Conservation (phyloP, 2,888 invertebrate species). For the Chymomyza procnemis region DNA sequence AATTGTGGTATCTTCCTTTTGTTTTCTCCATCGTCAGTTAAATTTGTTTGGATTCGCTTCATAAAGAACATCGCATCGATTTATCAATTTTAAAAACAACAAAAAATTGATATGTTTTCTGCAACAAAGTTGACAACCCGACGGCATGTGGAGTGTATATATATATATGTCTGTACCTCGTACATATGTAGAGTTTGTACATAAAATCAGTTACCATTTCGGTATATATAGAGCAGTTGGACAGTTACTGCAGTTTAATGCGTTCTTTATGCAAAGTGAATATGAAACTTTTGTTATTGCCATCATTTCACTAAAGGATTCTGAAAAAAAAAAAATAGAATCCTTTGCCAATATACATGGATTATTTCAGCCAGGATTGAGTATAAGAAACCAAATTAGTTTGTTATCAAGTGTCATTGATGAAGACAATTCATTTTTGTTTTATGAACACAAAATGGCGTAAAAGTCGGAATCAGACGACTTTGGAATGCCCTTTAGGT, state of each 20-base stretch:
- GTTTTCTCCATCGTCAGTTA: conserved; percentile 1
- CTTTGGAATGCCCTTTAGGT: too few species aligned
- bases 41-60: conserved; percentile 44
- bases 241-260: conserved; percentile 44
- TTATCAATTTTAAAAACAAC: conserved; percentile 50
- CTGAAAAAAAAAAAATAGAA: neutral
- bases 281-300: conserved; percentile 23
- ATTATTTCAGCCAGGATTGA: neutral
- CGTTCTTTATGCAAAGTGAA: conserved; percentile 50
- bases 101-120: conserved; percentile 16
- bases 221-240: conserved; percentile 5
- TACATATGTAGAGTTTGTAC: neutral
- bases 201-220: neutral
- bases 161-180: neutral
- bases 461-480: too few species aligned
- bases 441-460: neutral
- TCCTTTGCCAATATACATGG: neutral
- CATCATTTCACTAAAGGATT: conserved; percentile 8
- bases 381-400: neutral
- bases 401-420: too few species aligned
- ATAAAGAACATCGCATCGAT: conserved; percentile 58
- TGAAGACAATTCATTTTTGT: neutral
- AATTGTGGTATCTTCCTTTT: conserved; percentile 5
- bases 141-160: neutral
- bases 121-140: conserved; percentile 25